Percentiles rank a stretch among this genome's conserved stretches.
These are phyloP conservation scores for Phasianus colchicus DNA, from an alignment of 2,113 vertebrate species.

Conservation along the genomic window DNA sequence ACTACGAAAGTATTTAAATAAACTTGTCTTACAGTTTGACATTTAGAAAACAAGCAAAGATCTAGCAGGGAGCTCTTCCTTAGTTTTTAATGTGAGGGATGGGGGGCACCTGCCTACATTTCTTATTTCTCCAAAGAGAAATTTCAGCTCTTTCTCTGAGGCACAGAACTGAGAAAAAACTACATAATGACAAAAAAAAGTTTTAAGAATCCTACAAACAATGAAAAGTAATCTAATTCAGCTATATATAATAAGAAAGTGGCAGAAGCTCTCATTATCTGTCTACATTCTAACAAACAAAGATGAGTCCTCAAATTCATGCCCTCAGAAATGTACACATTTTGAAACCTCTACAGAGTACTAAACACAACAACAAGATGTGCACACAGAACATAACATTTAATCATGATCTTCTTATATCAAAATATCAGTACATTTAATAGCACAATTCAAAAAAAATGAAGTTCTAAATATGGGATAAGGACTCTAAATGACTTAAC, in stretches of 20 bases:
- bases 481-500: not conserved
- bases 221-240: not conserved
- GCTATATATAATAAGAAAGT: not conserved
- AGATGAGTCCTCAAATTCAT: not conserved
- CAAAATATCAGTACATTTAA: not conserved
- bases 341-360: not conserved
- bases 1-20: constrained; percentile 46
- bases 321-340: not conserved
- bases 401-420: not conserved
- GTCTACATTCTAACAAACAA: not conserved
- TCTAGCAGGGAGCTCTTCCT: not conserved
- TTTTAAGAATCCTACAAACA: not conserved
- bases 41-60: constrained; percentile 47
- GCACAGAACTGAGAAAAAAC: not conserved
- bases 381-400: not conserved
- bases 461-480: constrained; percentile 24
- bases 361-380: not conserved
- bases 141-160: not conserved
- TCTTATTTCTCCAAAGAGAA: not conserved
- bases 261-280: not conserved
- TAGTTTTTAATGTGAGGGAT: not conserved
- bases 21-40: constrained; percentile 41
- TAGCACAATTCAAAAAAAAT: not conserved
- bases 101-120: not conserved
- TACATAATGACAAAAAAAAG: not conserved